Percentiles rank a stretch among this genome's conserved stretches.
phyloP scores from a whole-genome alignment of 92 coral and sea anemone species.

The Umimayanthus kanabou region DNA sequence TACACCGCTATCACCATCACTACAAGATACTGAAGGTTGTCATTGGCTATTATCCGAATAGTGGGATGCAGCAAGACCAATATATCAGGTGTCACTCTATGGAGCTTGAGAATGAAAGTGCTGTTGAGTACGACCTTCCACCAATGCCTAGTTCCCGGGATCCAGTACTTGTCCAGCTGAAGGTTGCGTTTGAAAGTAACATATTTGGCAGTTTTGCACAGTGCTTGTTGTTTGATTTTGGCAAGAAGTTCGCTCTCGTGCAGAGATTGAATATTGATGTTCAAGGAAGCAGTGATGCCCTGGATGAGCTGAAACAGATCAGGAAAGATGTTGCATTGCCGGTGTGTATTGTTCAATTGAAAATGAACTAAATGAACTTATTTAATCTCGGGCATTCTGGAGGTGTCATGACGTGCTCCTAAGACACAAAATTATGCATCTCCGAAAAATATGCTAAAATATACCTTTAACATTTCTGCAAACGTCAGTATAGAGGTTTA shows the following conservation, averaged over 20 bases:
- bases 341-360: not conserved
- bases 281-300: slow-evolving; percentile 31
- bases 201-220: slow-evolving; percentile 59
- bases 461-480: too few species aligned
- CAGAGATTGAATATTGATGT: slow-evolving; percentile 58
- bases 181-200: slow-evolving; percentile 42
- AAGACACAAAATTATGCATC: too few species aligned
- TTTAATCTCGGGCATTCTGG: too few species aligned
- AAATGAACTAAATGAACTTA: too few species aligned
- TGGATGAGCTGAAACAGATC: slow-evolving; percentile 14
- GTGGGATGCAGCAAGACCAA: not conserved
- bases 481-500: not conserved
- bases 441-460: too few species aligned
- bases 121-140: slow-evolving; percentile 26
- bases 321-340: slow-evolving; percentile 32
- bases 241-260: slow-evolving; percentile 33
- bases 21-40: slow-evolving; percentile 30
- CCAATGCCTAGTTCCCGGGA: not conserved
- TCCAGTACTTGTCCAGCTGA: slow-evolving; percentile 26
- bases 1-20: slow-evolving; percentile 37
- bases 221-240: slow-evolving; percentile 67
- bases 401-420: too few species aligned
- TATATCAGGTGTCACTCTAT: not conserved
- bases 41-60: slow-evolving; percentile 3
- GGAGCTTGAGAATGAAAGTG: not conserved